These are phyloP conservation scores for Drosophila nr. perissopoda DNA, from an alignment of 2,888 invertebrate genomes.

Conservation along the genomic window DNA sequence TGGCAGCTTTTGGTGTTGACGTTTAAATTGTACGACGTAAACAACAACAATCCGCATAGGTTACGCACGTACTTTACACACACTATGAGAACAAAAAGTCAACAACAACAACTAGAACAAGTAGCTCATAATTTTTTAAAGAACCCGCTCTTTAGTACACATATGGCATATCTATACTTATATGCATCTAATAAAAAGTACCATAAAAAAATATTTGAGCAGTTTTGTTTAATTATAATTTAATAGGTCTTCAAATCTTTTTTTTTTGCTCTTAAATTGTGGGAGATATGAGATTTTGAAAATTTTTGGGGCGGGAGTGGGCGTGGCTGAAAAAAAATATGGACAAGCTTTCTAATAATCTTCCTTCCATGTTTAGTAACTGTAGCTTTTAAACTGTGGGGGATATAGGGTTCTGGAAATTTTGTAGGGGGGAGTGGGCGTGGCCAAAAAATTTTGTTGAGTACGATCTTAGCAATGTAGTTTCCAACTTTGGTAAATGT, in stretches of 20 bases:
- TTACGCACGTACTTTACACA: constrained; percentile 11
- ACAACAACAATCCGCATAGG: constrained; percentile 14
- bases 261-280: background rate
- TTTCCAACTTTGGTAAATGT: no score
- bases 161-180: constrained; percentile 30
- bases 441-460: no score
- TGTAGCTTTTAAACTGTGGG: no score
- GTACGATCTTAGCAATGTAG: no score
- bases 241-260: background rate
- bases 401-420: no score
- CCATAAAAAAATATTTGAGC: constrained; percentile 15
- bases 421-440: no score
- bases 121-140: constrained; percentile 26
- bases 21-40: constrained; percentile 8
- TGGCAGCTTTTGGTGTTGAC: constrained; percentile 15
- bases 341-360: no score
- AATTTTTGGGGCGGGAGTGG: no score
- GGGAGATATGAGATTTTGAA: no score
- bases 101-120: constrained; percentile 34
- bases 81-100: constrained; percentile 13
- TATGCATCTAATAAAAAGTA: constrained; percentile 44
- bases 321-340: no score
- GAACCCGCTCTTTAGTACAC: constrained; percentile 12
- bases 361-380: no score
- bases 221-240: background rate